Conservation (phyloP, 2,888 invertebrate genomes). For the Teleiodes luculella region DNA sequence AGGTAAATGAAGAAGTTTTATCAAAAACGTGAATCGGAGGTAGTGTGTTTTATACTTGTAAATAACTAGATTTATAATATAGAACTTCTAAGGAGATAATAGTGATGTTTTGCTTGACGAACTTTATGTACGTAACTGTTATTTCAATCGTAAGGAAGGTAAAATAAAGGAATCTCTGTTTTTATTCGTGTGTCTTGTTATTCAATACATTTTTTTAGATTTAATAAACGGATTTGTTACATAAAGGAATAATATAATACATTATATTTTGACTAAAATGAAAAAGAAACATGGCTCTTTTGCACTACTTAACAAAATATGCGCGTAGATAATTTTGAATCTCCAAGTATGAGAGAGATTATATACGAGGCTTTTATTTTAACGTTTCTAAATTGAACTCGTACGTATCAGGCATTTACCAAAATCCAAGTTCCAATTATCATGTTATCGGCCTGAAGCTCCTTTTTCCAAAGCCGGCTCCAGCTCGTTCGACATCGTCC, state of each 20-base stretch:
- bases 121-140: conserved; percentile 70
- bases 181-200: conserved; percentile 32
- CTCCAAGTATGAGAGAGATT: no score
- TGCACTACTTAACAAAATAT: no score
- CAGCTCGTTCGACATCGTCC: background rate
- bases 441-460: conserved; percentile 16
- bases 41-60: conserved; percentile 76
- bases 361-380: background rate
- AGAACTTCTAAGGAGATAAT: conserved; percentile 54
- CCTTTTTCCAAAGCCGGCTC: conserved; percentile 9
- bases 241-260: no score
- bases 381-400: background rate
- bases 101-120: conserved; percentile 69
- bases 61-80: conserved; percentile 58
- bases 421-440: conserved; percentile 15
- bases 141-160: conserved; percentile 53
- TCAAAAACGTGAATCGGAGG: conserved; percentile 50
- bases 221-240: no score
- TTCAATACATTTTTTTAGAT: background rate
- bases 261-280: no score
- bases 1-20: conserved; percentile 48
- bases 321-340: no score
- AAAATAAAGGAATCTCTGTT: conserved; percentile 65
- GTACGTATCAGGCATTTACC: conserved; percentile 2
- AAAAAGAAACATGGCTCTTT: no score